Evolutionary conservation across 1,140 invertebrate species (phyloP), one percentile per base, ranked within the genome.

Genomic region (Orchestia grillus): DNA sequence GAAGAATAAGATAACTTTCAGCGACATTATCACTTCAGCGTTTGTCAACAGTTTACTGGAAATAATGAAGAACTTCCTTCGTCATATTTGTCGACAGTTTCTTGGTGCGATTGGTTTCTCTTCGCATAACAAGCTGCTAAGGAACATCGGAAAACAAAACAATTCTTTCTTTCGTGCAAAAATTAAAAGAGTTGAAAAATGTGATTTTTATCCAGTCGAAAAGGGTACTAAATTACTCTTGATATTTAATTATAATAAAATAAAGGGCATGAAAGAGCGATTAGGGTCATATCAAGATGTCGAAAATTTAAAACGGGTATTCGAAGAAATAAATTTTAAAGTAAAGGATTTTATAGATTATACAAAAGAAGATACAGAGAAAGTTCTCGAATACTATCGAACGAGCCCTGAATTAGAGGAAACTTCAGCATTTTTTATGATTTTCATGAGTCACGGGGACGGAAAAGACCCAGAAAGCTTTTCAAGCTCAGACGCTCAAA

Each of bases 391-490:
- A 90, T 23, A 90, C 42, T 16, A 19, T 42, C 88, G 88, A 15
- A 90, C 23, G 4, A 42, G 36, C 43, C n/a, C 4, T 4, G 43
- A 90, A 4, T 15, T 41, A 42, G n/a, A 8, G 3, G 42, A 94
- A 0, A 47, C 40, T 19, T 94, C 92, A 94, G 36, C 40, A 47
- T 47, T 45, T 19, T 16, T 47, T 11, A 19, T 47, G 43, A 47
- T 94, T 94, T 94, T 94, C n/a, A 94, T 94, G 92, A 94, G 92
- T 47, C 92, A 94, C 44, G 92, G 92, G 16, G 92, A 94, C 47
- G 92, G 92, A 94, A 94, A 45, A n/a, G 40, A 45, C 44, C 36
- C 44, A 23, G 44, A 94, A n/a, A 94, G 44, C n/a, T 94, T 94
- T 94, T 45, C 47, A 16, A 47, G 41, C 41, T 94, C 92, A 0